phyloP scores from a whole-genome alignment of 2,113 vertebrate genomes.

The Piprites chloris region DNA sequence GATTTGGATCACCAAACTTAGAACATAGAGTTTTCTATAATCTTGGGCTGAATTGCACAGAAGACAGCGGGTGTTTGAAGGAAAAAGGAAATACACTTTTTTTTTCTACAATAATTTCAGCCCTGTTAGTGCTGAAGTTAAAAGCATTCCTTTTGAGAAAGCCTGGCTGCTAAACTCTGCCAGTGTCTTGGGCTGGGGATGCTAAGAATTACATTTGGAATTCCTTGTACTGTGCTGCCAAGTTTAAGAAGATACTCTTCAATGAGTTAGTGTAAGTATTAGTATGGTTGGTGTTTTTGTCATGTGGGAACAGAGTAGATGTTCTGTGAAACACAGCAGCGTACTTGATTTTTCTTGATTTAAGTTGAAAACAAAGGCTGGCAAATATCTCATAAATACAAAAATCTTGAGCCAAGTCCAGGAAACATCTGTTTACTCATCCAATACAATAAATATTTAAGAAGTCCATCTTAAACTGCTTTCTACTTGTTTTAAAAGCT shows the following conservation, averaged over 20 bases:
- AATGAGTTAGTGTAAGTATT: constrained; percentile 23
- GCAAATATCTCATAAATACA: neutral
- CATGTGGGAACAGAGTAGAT: neutral
- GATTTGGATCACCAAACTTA: constrained; percentile 34
- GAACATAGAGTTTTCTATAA: constrained; percentile 39
- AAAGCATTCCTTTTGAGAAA: constrained; percentile 58
- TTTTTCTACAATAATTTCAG: constrained; percentile 42
- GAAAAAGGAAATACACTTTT: constrained; percentile 32
- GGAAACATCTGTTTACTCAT: constrained; percentile 9
- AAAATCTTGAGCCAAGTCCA: neutral
- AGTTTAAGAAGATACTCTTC: constrained; percentile 23
- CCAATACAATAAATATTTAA: neutral
- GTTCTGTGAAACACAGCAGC: neutral
- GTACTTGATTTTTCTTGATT: neutral
- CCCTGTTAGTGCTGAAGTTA: constrained; percentile 25
- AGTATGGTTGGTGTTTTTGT: neutral
- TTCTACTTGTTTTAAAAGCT: neutral
- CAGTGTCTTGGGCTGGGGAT: constrained; percentile 22
- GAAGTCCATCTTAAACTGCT: neutral
- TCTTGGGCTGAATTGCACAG: neutral
- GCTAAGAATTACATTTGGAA: constrained; percentile 19
- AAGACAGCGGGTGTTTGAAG: constrained; percentile 9
- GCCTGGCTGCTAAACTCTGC: constrained; percentile 17
- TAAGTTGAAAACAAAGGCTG: neutral
- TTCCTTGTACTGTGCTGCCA: constrained; percentile 24